Evolutionary conservation across 2,113 vertebrate species (phyloP), one percentile per base, ranked within the genome.

Genomic region (Mastomys coucha): DNA sequence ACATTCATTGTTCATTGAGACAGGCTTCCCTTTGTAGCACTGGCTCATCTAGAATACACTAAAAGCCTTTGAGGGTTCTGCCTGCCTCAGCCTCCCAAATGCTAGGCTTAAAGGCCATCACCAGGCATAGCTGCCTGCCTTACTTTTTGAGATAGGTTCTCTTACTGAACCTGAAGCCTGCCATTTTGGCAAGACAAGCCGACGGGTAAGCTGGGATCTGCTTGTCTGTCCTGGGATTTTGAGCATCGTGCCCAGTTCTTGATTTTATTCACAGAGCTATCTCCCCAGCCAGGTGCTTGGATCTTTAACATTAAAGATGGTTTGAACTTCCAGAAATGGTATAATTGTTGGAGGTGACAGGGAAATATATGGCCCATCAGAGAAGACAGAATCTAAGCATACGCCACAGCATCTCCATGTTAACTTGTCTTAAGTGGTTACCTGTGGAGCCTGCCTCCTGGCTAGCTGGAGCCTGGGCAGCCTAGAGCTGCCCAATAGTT

Each of bases 401-500:
- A 13, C 8, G 31, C 39, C 58, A 26, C 36, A 17, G 42, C 63
- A 33, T 42, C 42, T 87, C 56, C 51, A 24, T 63, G 73, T 58
- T 51, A 11, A 19, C 7, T 67, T 26, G 14, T 91, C 20, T 33
- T 69, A 63, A 22, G 22, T 39, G 90, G 17, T 53, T 2, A 19
- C 65, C 2, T n/a, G 22, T 60, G 65, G 28, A 5, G 65, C 11
- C 28, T 31, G 2, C 2, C 17, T n/a, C 31, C 77, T 31, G 39
- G 7, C 9, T 28, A 1, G 22, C n/a, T 67, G 72, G 65, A 58
- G 69, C 58, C 36, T 36, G 17, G 11, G 65, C 5, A 20, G 1
- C n/a, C 1, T 1, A 7, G 0, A 9, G 9, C 1, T 3, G 36
- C 16, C 75, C 33, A 24, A 36, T 19, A 51, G 49, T 78, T 20